Evolutionary conservation across 2,113 vertebrate species (phyloP).

Genomic region (Lasiurus cinereus): DNA sequence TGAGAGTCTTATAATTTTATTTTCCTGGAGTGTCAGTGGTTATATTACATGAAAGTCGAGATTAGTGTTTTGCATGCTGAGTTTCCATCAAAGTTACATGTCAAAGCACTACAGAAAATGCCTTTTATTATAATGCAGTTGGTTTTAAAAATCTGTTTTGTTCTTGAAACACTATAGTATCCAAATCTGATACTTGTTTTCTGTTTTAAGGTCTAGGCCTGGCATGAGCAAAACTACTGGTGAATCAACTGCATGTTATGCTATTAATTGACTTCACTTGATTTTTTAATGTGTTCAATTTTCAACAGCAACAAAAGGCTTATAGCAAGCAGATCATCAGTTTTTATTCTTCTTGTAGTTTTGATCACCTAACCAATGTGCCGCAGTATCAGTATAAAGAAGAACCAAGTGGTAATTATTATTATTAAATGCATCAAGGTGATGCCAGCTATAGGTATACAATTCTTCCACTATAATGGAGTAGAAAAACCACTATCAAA

Average conservation of each 20-base stretch:
- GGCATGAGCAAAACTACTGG: conserved; percentile 56
- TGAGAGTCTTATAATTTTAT: conserved; percentile 75
- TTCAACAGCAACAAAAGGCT: conserved; percentile 52
- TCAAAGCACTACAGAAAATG: conserved; percentile 5
- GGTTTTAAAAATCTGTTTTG: conserved; percentile 30
- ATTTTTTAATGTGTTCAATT: conserved; percentile 60
- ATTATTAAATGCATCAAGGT: conserved; percentile 52
- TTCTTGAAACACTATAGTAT: conserved; percentile 56
- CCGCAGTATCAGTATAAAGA: conserved; percentile 52
- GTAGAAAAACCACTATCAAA: conserved; percentile 74
- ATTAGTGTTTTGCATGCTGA: conserved; percentile 71
- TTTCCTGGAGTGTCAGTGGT: conserved; percentile 72
- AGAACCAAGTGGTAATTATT: conserved; percentile 70
- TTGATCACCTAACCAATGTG: conserved; percentile 69
- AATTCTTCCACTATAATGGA: conserved; percentile 64
- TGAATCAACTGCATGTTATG: conserved; percentile 74
- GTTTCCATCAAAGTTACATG: conserved; percentile 57
- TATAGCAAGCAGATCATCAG: conserved; percentile 58
- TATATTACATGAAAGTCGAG: conserved; percentile 76
- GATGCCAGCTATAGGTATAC: neutral
- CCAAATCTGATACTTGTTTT: conserved; percentile 62
- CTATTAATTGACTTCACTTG: conserved; percentile 62
- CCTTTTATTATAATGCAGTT: neutral
- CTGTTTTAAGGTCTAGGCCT: conserved; percentile 74
- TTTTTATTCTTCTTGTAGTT: conserved; percentile 58